Conservation (phyloP, 2,797 vertebrate genomes). For the Gymnopithys bicolor region DNA sequence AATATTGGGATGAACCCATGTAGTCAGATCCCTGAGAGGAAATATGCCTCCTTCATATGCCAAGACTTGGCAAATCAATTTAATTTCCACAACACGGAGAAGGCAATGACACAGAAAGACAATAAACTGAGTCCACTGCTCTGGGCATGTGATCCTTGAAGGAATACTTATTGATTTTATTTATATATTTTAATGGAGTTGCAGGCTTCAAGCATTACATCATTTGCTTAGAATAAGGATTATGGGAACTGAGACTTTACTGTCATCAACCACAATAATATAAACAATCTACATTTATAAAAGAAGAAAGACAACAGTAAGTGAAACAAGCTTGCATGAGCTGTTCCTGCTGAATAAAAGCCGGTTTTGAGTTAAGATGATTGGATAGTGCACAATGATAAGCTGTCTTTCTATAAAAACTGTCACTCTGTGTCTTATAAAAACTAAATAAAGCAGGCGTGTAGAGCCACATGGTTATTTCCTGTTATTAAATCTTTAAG, state of each 20-base stretch:
- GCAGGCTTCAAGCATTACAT: not conserved
- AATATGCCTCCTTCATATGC: not conserved
- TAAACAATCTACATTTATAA: not conserved
- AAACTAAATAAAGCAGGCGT: conserved; percentile 20
- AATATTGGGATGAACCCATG: not conserved
- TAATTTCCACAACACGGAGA: not conserved
- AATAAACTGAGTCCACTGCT: not conserved
- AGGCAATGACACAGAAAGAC: not conserved
- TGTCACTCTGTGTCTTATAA: conserved; percentile 3
- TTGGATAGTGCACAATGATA: not conserved
- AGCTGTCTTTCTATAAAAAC: conserved; percentile 4
- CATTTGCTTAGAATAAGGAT: not conserved
- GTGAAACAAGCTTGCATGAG: not conserved
- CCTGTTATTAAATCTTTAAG: conserved; percentile 41
- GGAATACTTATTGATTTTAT: not conserved
- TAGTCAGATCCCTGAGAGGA: not conserved
- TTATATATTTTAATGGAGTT: not conserved
- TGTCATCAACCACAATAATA: not conserved
- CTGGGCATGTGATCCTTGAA: not conserved
- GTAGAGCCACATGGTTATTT: conserved; percentile 37
- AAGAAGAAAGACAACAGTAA: not conserved
- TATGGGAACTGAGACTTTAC: not conserved
- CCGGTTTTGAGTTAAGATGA: not conserved
- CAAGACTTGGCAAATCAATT: not conserved
- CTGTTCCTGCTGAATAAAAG: not conserved